Base-by-base conservation (phyloP, 2,113 vertebrate species). In the Puffinus mauretanicus region DNA sequence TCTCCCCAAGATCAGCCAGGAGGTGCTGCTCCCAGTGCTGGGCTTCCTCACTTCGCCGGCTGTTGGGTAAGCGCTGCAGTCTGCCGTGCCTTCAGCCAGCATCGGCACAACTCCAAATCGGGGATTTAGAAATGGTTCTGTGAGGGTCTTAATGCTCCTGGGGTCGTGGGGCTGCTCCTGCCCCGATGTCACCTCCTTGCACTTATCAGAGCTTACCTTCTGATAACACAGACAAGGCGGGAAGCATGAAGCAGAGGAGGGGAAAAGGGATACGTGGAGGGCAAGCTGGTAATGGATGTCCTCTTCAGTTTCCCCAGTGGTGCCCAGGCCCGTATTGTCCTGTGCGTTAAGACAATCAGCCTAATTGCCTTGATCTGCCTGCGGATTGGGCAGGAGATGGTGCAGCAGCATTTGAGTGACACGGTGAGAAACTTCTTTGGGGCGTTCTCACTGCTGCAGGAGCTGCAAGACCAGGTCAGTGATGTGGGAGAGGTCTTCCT, bases 341-440 rank as follows among this genome's bases (percentile, higher is more conserved):
- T 99, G 84, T 99, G 99, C 60, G 86, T 99, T 79, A 99, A 99
- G 98, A 99, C 99, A 40, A 98, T 99, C 96, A 99, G 99, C 95
- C 98, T 99, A 16, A 99, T 99, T 77, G 99, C 99, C 52, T 98
- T 99, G 94, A 99, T 99, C 96, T 99, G 99, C 95, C 96, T 99
- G 95, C 98, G 99, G 61, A 99, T 99, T 2, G 99, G 99, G 83
- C 98, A 99, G 91, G 99, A 99, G 98, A 99, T 99, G 99, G 99
- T 99, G 90, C 99, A 99, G 94, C 99, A 99, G 97, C 99, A 99
- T 96, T 98, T 99, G 97, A 98, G 99, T 6, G 98, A 99, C 83
- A 99, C 99, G 0, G 98, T 99, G 80, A 94, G 97, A 34, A 98
- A 94, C 71, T 99, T 99, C 97, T 99, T 99, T 7, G 97, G 98